Evolutionary conservation across 2,888 invertebrate genomes (phyloP), one percentile per base, ranked within the genome.

Genomic region (Buathra laborator): DNA sequence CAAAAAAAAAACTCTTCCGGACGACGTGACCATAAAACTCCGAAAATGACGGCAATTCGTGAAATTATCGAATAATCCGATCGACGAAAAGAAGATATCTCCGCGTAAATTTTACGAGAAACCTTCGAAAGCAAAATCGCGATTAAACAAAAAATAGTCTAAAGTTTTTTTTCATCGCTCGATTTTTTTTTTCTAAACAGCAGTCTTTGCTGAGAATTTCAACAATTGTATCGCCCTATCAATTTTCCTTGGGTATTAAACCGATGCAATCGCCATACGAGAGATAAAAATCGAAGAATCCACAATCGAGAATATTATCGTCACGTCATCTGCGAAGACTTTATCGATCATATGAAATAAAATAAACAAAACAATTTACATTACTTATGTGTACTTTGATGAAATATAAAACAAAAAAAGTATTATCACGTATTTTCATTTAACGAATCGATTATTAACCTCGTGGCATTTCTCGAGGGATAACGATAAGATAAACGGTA

Each of bases 1-100:
- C 37, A n/a, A 53, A 64, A 75, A 46, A 56, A 37, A 88, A 78
- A 90, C 87, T 91, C 87, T 90, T 91, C 89, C 89, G 84, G 86
- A 86, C 87, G 89, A 91, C 90, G 86, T 83, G 76, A 84, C 79
- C 56, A 24, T 64, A n/a, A 71, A 71, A 68, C 37, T 72, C 19
- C 32, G 12, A 7, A 56, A 77, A 1, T 16, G 12, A 24, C 19
- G 64, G 29, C 32, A 6, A 9, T 37, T 62, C 29, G 64, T 19
- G 5, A 74, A 12, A 16, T 56, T 3, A 24, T 12, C 19, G 19
- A 19, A 19, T 19, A 19, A 19, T 19, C 19, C 19, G 19, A 19
- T 19, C 19, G 19, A 19, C 19, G 19, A 19, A 1, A 19, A 19
- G 0, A 19, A 19, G 1, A 19, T 19, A 19, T 19, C 19, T 19